Percentiles rank a stretch among this genome's conserved stretches.
These are phyloP conservation scores for Heliangelus exortis DNA, from an alignment of 2,797 vertebrate genomes.

Conservation along the genomic window DNA sequence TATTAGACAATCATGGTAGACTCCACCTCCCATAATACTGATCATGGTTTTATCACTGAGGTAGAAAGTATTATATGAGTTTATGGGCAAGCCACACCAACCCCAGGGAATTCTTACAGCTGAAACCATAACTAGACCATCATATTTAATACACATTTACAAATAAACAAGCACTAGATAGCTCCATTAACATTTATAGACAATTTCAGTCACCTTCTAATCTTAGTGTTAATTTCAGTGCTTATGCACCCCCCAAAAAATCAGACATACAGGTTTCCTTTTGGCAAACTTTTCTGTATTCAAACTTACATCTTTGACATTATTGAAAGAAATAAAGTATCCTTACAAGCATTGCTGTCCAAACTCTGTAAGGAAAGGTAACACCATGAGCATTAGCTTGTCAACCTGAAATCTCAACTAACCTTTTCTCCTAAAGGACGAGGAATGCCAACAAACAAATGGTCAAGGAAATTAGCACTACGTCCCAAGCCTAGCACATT, in stretches of 20 bases:
- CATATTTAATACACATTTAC: neutral
- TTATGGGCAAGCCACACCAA: neutral
- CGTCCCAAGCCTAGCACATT: slow-evolving; percentile 93
- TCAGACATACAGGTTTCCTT: neutral
- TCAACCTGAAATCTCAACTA: neutral
- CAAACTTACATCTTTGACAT: neutral
- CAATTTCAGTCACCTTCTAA: neutral
- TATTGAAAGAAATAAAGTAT: neutral
- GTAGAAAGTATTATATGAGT: neutral
- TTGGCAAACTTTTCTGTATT: neutral
- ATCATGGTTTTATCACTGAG: neutral
- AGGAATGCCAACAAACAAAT: slow-evolving; percentile 93
- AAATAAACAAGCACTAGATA: neutral
- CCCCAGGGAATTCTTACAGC: neutral
- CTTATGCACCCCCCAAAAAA: neutral
- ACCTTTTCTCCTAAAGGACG: slow-evolving; percentile 88
- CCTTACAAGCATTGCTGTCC: neutral
- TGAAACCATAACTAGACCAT: neutral
- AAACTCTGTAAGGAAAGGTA: neutral
- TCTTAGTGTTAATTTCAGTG: neutral
- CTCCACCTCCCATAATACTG: neutral
- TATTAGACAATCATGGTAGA: neutral
- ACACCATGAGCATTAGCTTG: neutral
- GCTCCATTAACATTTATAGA: neutral
- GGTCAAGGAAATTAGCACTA: slow-evolving; percentile 97